Evolutionary conservation across 2,797 vertebrate species (phyloP).

Genomic region (Pteronotus mesoamericanus): DNA sequence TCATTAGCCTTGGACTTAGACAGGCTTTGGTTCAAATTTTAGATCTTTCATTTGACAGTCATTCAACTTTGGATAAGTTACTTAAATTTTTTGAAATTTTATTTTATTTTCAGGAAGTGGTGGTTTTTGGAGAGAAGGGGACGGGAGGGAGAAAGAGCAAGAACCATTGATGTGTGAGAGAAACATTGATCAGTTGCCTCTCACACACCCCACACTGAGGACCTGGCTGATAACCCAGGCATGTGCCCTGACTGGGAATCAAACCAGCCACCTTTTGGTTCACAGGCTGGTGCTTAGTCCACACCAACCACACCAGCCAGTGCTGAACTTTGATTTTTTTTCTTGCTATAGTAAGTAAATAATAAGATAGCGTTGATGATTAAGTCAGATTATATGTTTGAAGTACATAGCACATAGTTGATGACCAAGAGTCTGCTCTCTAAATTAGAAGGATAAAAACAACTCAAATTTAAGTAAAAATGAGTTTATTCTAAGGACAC

Average conservation of each 20-base stretch:
- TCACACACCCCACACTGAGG: not conserved
- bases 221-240: not conserved
- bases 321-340: not conserved
- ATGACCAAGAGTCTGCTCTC: not conserved
- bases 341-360: not conserved
- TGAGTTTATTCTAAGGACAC: not conserved
- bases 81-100: not conserved
- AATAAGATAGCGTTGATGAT: not conserved
- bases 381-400: not conserved
- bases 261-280: not conserved
- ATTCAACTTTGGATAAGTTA: not conserved
- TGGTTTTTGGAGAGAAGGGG: not conserved
- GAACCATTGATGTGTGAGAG: not conserved
- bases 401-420: not conserved
- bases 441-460: not conserved
- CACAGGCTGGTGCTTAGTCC: not conserved
- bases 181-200: not conserved
- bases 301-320: not conserved
- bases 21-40: not conserved
- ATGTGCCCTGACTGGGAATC: not conserved
- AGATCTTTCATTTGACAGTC: not conserved
- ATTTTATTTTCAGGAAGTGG: not conserved
- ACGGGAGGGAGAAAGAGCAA: not conserved
- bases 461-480: not conserved
- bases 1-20: not conserved